Conservation (phyloP, 1,140 invertebrate genomes). For the Harpegnathos saltator region DNA sequence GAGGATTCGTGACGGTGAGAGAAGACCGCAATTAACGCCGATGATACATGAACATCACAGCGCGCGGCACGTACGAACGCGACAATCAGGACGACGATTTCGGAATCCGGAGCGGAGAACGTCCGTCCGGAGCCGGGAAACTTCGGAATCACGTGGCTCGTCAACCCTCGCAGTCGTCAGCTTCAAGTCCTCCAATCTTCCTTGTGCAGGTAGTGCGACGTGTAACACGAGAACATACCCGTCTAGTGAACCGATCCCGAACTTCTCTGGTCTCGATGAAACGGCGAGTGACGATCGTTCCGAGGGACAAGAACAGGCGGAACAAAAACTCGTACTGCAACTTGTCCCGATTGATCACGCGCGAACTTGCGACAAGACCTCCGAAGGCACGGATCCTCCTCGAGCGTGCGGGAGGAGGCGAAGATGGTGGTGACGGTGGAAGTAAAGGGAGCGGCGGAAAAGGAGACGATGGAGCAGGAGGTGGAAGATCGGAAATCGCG, state of each 20-base stretch:
- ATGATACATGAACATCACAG: background rate
- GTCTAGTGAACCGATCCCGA: constrained; percentile 18
- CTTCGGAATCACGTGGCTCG: constrained; percentile 47
- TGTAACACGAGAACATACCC: constrained; percentile 38
- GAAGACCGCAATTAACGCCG: background rate
- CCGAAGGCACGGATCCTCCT: background rate
- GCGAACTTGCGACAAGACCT: constrained; percentile 39
- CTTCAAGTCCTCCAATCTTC: constrained; percentile 47
- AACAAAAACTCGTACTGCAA: constrained; percentile 40
- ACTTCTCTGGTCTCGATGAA: constrained; percentile 17
- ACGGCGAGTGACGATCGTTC: constrained; percentile 18
- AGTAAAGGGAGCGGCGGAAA: too few species aligned
- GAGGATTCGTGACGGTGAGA: background rate
- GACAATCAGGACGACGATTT: constrained; percentile 12
- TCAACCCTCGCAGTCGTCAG: constrained; percentile 6
- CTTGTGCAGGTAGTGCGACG: background rate
- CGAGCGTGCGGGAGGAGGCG: background rate
- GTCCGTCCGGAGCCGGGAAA: constrained; percentile 6
- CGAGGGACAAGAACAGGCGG: constrained; percentile 18
- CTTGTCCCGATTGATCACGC: constrained; percentile 40
- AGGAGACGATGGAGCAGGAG: background rate
- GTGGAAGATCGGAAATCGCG: constrained; percentile 29
- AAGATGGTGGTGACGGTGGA: too few species aligned
- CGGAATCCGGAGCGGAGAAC: constrained; percentile 24
- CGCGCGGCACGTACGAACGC: background rate